Evolutionary conservation across 2,888 invertebrate species (phyloP), one percentile per base, ranked within the genome.

Genomic region (Nemapogon koenigi): DNA sequence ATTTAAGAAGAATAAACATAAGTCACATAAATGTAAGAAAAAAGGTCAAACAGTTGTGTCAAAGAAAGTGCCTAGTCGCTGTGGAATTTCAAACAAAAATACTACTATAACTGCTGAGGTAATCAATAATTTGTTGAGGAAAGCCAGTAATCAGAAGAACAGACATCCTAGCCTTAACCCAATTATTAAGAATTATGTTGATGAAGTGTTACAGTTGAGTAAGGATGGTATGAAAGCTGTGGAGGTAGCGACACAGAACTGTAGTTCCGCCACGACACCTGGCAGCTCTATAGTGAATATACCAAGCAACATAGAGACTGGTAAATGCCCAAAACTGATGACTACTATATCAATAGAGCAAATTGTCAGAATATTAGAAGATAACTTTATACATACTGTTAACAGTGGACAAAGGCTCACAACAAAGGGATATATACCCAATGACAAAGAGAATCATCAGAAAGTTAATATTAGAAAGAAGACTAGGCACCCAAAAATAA

Each of bases 231-330:
- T 72, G 14, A 68, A 65, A 52, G 70, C 70, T 4, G 52, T 78
- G 33, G 62, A 76, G 52, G 58, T 79, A 26, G 58, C 66, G 14
- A 65, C 67, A 43, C 70, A 73, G 52, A 70, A 76, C 38, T 76
- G 79, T 42, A 80, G 80, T 48, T 58, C 66, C 2, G 62, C 75
- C 3, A 51, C 62, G n/a, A 80, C 80, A 10, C 80, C 80, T 13
- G 60, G 66, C 3, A 79, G 76, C 47, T 80, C 80, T 1, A 59
- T 80, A 37, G 59, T 80, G 19, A 66, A 78, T 43, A 55, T 64
- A 1, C 55, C 65, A 8, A 55, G 51, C 22, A 79, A 79, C 49
- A 43, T 57, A 10, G 48, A 53, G 29, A 49, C 46, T 17, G 48
- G 46, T 18, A 58, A 55, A 43, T 18, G n/a, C n/a, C n/a, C n/a